phyloP scores from a whole-genome alignment of 1,140 invertebrate species.

The Calosoma granatense region DNA sequence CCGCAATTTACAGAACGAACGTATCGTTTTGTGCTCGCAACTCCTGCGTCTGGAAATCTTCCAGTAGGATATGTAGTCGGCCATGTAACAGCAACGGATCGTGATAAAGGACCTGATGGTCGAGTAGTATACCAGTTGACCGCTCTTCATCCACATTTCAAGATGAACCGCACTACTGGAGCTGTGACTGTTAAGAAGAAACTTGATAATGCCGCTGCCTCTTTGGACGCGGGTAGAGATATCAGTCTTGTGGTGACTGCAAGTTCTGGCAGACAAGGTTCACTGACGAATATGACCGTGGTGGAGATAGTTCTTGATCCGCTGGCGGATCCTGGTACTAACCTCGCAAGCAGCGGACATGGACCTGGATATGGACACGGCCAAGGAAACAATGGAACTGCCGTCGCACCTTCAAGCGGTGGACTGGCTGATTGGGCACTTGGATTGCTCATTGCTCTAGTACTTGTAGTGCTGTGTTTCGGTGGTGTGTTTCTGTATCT shows the following conservation, averaged over 20 bases:
- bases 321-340: constrained; percentile 44
- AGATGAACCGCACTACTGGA: constrained; percentile 84
- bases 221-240: constrained; percentile 53
- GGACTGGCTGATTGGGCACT: constrained; percentile 78
- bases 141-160: constrained; percentile 76
- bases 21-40: constrained; percentile 72
- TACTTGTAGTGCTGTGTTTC: constrained; percentile 70
- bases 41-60: constrained; percentile 48
- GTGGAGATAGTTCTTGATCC: constrained; percentile 76
- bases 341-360: constrained; percentile 36
- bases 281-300: constrained; percentile 72
- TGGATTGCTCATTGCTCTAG: constrained; percentile 69
- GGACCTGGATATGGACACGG: constrained; percentile 10
- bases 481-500: constrained; percentile 73
- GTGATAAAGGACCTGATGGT: constrained; percentile 85
- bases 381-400: constrained; percentile 32
- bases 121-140: constrained; percentile 80
- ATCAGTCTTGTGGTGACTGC: constrained; percentile 73
- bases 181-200: constrained; percentile 73
- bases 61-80: constrained; percentile 73
- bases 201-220: constrained; percentile 46
- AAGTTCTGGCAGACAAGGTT: constrained; percentile 77
- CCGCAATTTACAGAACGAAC: constrained; percentile 81
- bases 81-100: constrained; percentile 77
- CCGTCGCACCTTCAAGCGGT: constrained; percentile 44